Evolutionary conservation across 2,113 vertebrate species (phyloP).

Genomic region (Cacatua alba): DNA sequence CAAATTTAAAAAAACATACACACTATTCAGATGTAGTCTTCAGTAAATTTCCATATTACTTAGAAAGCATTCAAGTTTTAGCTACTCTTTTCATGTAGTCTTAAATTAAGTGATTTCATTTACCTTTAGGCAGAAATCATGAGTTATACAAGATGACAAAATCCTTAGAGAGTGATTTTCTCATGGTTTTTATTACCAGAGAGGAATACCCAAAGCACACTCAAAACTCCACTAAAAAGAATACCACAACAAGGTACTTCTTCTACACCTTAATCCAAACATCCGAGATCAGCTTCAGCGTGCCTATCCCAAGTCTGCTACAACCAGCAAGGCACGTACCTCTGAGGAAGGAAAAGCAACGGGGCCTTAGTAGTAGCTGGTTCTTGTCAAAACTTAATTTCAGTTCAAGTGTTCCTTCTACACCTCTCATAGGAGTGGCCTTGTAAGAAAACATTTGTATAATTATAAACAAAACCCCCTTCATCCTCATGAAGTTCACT

Average conservation of each 20-base stretch:
- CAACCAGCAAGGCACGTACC: neutral
- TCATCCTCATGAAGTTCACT: neutral
- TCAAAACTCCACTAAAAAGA: neutral
- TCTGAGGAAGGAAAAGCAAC: neutral
- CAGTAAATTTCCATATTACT: neutral
- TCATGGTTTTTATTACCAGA: neutral
- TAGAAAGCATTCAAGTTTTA: neutral
- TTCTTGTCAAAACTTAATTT: neutral
- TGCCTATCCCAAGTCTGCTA: neutral
- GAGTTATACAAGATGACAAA: neutral
- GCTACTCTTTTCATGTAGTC: neutral
- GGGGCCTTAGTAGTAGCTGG: rapidly evolving
- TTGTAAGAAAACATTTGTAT: neutral
- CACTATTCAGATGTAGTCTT: neutral
- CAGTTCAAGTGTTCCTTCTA: neutral
- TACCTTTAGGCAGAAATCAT: neutral
- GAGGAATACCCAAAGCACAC: neutral
- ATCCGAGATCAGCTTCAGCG: neutral
- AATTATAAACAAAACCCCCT: neutral
- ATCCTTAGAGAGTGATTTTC: neutral
- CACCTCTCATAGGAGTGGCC: neutral
- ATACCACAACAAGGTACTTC: neutral
- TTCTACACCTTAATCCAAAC: neutral
- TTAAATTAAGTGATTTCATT: neutral
- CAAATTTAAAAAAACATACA: neutral